Evolutionary conservation across 2,888 invertebrate genomes (phyloP).

Genomic region (Lagria hirta): DNA sequence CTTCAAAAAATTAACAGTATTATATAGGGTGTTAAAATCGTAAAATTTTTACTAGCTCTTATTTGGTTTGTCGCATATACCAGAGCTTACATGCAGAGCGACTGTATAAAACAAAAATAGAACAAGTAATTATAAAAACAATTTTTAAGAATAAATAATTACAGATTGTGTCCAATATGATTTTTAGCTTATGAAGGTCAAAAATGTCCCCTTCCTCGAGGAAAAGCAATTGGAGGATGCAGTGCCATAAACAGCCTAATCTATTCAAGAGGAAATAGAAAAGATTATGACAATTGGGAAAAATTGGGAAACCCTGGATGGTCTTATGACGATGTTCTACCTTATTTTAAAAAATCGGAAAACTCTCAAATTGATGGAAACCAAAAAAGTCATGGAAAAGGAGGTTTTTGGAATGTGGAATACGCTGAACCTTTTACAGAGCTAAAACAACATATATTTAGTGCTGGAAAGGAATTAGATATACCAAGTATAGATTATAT

Average conservation of each 20-base stretch:
- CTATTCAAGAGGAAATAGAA: conserved; percentile 25
- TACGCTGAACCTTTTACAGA: conserved; percentile 19
- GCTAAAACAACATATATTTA: conserved; percentile 14
- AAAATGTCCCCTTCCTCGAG: conserved; percentile 25
- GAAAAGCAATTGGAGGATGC: conserved; percentile 29
- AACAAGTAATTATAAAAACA: too few relatives aligned
- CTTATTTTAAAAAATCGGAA: conserved; percentile 33
- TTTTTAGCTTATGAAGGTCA: too few relatives aligned
- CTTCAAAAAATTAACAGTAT: too few relatives aligned
- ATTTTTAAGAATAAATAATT: too few relatives aligned
- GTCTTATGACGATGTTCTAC: conserved; percentile 30
- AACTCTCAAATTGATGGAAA: conserved; percentile 26
- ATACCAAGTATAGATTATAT: conserved; percentile 26
- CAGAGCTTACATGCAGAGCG: too few relatives aligned
- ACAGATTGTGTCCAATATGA: too few relatives aligned
- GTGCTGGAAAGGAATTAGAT: conserved; percentile 22
- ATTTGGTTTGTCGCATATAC: too few relatives aligned
- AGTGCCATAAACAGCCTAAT: conserved; percentile 31
- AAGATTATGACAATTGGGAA: conserved; percentile 30
- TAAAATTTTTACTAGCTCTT: too few relatives aligned
- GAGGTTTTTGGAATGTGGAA: conserved; percentile 27
- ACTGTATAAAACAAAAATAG: too few relatives aligned
- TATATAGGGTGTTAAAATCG: too few relatives aligned
- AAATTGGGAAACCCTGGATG: conserved; percentile 29
- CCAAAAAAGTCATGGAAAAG: conserved; percentile 20